Evolutionary conservation across 2,113 vertebrate genomes (phyloP).

Genomic region (Ctenomys sociabilis): DNA sequence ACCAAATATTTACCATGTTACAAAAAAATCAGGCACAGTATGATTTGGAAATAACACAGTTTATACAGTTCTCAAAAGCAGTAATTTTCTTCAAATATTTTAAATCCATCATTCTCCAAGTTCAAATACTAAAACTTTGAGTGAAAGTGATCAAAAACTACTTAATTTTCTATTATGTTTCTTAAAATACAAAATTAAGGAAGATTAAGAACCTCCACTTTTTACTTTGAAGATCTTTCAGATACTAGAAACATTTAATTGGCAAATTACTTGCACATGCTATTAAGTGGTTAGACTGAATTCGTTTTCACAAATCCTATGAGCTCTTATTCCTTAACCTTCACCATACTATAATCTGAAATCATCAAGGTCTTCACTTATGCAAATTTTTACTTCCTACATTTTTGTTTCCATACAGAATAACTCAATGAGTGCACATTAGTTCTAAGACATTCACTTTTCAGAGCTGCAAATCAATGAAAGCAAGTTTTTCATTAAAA

Average conservation of each 20-base stretch:
- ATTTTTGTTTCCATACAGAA: conserved; percentile 79
- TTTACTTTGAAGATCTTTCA: conserved; percentile 78
- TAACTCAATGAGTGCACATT: conserved; percentile 75
- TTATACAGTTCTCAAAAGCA: conserved; percentile 53
- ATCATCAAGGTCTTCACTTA: conserved; percentile 77
- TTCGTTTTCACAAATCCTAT: conserved; percentile 76
- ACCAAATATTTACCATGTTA: conserved; percentile 67
- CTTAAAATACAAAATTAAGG: conserved; percentile 75
- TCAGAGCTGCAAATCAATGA: conserved; percentile 72
- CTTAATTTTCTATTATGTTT: conserved; percentile 78
- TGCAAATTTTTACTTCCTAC: conserved; percentile 69
- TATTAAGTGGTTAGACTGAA: conserved; percentile 79
- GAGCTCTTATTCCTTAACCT: conserved; percentile 66
- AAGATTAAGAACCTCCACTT: conserved; percentile 76
- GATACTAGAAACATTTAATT: conserved; percentile 76
- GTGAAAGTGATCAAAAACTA: conserved; percentile 72
- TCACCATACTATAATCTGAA: conserved; percentile 76
- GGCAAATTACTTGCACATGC: conserved; percentile 78
- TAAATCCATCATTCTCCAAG: conserved; percentile 62
- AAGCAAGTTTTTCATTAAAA: conserved; percentile 73
- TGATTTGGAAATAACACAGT: conserved; percentile 68
- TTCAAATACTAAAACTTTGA: conserved; percentile 85
- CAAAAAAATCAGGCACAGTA: conserved; percentile 39
- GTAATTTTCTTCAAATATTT: conserved; percentile 61
- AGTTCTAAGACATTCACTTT: conserved; percentile 64